Conservation (phyloP, 2,113 vertebrate genomes). For the Takifugu flavidus region DNA sequence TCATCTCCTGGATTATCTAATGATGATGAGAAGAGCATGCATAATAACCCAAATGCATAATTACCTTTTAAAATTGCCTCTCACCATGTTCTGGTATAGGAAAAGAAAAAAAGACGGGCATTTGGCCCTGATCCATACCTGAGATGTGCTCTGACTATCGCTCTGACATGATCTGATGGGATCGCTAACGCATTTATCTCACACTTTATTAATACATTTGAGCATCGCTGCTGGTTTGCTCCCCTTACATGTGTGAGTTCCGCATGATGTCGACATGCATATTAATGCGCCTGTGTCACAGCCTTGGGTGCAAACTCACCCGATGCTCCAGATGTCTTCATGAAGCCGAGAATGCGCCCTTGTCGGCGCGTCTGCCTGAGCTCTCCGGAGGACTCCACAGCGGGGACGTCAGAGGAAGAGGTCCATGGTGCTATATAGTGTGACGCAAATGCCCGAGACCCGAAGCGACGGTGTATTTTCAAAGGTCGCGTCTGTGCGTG, state of each 20-base stretch:
- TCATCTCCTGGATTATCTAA: constrained; percentile 38
- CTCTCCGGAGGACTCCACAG: constrained; percentile 22
- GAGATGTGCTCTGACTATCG: constrained; percentile 10
- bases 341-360: constrained; percentile 4
- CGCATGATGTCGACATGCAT: background rate
- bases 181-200: too few species aligned
- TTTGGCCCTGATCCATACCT: constrained; percentile 12
- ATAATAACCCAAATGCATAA: constrained; percentile 31
- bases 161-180: background rate
- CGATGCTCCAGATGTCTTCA: constrained; percentile 5
- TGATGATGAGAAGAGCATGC: constrained; percentile 29
- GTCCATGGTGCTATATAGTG: constrained; percentile 20
- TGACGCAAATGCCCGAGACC: constrained; percentile 41
- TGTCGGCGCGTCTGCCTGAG: constrained; percentile 16
- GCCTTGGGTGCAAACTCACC: constrained; percentile 3
- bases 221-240: too few species aligned
- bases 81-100: constrained; percentile 25
- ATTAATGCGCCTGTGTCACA: constrained; percentile 7
- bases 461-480: constrained; percentile 30
- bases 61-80: constrained; percentile 33
- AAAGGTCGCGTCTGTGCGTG: constrained; percentile 43
- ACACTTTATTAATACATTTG: too few species aligned
- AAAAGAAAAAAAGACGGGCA: constrained; percentile 22
- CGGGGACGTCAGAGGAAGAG: constrained; percentile 15
- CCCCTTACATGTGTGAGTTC: background rate